Conservation (phyloP, 2,888 invertebrate species). For the Muschampia plurimacula region DNA sequence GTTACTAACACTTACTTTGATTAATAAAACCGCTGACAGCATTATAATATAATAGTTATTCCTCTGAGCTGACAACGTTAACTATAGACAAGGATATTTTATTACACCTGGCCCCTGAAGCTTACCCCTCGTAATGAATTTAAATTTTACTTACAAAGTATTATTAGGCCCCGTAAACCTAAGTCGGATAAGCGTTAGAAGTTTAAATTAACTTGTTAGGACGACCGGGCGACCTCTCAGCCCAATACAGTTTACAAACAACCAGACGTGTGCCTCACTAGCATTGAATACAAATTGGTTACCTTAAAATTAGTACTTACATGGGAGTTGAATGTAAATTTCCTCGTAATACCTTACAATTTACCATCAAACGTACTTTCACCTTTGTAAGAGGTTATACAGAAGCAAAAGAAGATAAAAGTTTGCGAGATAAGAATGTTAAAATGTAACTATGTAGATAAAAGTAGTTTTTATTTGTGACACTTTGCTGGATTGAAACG, state of each 20-base stretch:
- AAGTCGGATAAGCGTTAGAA: slow-evolving; percentile 71
- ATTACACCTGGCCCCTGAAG: slow-evolving; percentile 19
- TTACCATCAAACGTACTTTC: background rate
- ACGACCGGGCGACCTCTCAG: slow-evolving; percentile 49
- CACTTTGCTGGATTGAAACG: background rate
- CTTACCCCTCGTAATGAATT: slow-evolving; percentile 50
- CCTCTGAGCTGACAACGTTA: background rate
- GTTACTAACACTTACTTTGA: too few species aligned
- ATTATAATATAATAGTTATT: too few species aligned
- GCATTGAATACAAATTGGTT: slow-evolving; percentile 71
- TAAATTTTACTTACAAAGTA: slow-evolving; percentile 64
- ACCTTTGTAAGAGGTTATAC: slow-evolving; percentile 5
- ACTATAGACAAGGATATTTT: slow-evolving; percentile 1
- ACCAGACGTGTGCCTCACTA: slow-evolving; percentile 50
- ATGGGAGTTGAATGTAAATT: background rate
- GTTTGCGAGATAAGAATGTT: slow-evolving; percentile 1
- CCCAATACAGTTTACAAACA: slow-evolving; percentile 64
- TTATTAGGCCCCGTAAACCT: slow-evolving; percentile 60
- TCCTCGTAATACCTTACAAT: background rate
- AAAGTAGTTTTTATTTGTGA: slow-evolving; percentile 1
- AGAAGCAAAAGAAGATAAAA: background rate
- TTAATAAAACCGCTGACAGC: background rate
- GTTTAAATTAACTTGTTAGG: slow-evolving; percentile 80
- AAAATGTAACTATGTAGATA: too few species aligned
- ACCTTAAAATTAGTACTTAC: slow-evolving; percentile 45